phyloP scores from a whole-genome alignment of 2,888 invertebrate species.

The Dolichopus griseipennis region DNA sequence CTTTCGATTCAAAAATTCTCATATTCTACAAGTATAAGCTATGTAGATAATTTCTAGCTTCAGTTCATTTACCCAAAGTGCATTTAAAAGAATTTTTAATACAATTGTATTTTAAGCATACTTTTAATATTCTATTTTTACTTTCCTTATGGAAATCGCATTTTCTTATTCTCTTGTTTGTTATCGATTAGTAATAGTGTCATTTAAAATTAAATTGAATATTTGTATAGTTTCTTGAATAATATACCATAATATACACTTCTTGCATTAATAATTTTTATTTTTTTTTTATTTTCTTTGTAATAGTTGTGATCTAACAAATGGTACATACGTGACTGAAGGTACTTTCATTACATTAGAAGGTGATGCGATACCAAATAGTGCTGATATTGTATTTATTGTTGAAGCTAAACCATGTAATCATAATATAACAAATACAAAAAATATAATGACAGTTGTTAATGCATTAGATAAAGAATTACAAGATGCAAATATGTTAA shows the following conservation, averaged over 20 bases:
- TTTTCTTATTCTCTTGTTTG: too few species aligned
- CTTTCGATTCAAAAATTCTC: too few species aligned
- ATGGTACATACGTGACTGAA: slow-evolving; percentile 63
- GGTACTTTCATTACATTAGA: slow-evolving; percentile 63
- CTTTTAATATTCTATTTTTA: too few species aligned
- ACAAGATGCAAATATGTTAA: slow-evolving; percentile 50
- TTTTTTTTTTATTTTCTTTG: not conserved
- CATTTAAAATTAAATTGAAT: too few species aligned
- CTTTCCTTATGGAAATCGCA: too few species aligned
- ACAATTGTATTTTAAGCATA: too few species aligned
- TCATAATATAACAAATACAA: slow-evolving; percentile 53
- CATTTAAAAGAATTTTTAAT: too few species aligned
- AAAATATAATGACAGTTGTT: slow-evolving; percentile 61
- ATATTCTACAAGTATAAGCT: too few species aligned
- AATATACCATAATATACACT: not conserved
- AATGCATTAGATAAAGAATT: slow-evolving; percentile 62
- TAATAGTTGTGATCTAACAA: slow-evolving; percentile 57
- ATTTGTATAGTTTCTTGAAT: too few species aligned
- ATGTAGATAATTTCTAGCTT: too few species aligned
- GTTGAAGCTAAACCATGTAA: slow-evolving; percentile 83
- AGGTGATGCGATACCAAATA: slow-evolving; percentile 50
- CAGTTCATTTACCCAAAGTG: too few species aligned
- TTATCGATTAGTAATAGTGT: too few species aligned
- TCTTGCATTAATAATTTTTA: not conserved
- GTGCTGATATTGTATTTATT: slow-evolving; percentile 81